A percentile compares a stretch with the other conserved stretches of the same genome.
Evolutionary conservation across 2,888 invertebrate genomes (phyloP).

Genomic region (Eristalinus aeneus): DNA sequence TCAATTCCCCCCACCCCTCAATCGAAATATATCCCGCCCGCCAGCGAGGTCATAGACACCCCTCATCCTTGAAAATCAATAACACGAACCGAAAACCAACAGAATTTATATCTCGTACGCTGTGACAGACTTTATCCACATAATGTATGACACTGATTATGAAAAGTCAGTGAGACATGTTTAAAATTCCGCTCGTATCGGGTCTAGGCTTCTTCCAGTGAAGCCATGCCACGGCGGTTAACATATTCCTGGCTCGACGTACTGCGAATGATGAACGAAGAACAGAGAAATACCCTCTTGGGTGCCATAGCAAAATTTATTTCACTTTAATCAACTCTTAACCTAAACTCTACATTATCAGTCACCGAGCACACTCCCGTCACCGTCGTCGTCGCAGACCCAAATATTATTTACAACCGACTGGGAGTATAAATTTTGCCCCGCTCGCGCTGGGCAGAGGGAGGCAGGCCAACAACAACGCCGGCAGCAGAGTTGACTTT

Average conservation of each 20-base stretch:
- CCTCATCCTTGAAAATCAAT: slow-evolving; percentile 33
- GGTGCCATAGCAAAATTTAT: slow-evolving; percentile 57
- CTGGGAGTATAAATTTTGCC: not conserved
- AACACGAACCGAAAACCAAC: slow-evolving; percentile 8
- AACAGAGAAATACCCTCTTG: slow-evolving; percentile 1
- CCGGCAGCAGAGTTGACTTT: slow-evolving; percentile 26
- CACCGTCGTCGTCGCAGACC: not conserved
- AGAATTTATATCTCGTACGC: slow-evolving; percentile 8
- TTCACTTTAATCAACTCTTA: slow-evolving; percentile 65
- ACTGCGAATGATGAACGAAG: not conserved
- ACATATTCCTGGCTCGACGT: slow-evolving; percentile 5
- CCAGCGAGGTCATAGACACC: slow-evolving; percentile 28
- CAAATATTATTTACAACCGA: slow-evolving; percentile 10
- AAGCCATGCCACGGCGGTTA: slow-evolving; percentile 40
- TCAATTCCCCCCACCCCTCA: not conserved
- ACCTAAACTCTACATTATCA: slow-evolving; percentile 67
- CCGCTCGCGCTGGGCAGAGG: not conserved
- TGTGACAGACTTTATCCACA: slow-evolving; percentile 31
- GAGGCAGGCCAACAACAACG: not conserved
- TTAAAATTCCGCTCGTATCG: slow-evolving; percentile 52
- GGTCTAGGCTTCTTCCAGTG: slow-evolving; percentile 38
- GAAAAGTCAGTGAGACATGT: slow-evolving; percentile 36
- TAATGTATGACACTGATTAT: slow-evolving; percentile 56
- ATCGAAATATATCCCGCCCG: not conserved
- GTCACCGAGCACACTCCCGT: slow-evolving; percentile 61